Evolutionary conservation across 2,113 vertebrate species (phyloP).

Genomic region (Casuarius casuarius): DNA sequence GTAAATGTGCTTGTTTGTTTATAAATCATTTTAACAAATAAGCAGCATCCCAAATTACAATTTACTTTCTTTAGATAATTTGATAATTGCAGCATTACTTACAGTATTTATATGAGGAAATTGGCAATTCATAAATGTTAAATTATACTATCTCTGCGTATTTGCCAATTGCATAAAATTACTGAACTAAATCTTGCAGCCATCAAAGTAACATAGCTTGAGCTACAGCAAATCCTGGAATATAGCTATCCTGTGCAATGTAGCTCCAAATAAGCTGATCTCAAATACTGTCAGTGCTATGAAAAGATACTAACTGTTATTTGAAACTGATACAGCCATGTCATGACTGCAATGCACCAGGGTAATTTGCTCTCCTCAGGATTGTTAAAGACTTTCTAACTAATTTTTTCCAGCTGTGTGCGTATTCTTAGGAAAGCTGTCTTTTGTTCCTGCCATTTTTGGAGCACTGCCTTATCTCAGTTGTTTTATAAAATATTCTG

Average conservation of each 20-base stretch:
- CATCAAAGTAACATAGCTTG: neutral
- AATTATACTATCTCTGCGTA: constrained; percentile 37
- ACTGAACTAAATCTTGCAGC: constrained; percentile 28
- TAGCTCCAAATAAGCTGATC: neutral
- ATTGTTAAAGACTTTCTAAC: neutral
- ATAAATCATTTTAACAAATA: constrained; percentile 42
- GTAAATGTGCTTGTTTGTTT: neutral
- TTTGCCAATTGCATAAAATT: constrained; percentile 39
- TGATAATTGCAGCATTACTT: constrained; percentile 39
- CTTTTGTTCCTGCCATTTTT: neutral
- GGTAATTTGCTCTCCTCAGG: neutral
- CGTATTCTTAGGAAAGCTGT: neutral
- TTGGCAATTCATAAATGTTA: constrained; percentile 31
- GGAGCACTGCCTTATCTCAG: neutral
- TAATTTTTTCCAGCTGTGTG: neutral
- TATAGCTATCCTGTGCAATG: neutral
- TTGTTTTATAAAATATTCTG: neutral
- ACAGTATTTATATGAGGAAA: constrained; percentile 44
- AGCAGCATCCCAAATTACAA: neutral
- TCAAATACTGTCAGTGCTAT: neutral
- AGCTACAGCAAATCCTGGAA: constrained; percentile 8
- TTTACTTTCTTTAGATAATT: constrained; percentile 21
- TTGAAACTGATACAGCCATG: neutral
- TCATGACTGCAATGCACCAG: neutral
- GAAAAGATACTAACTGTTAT: neutral